Evolutionary conservation across 2,888 invertebrate species (phyloP).

Genomic region (Drosophila paracracens): DNA sequence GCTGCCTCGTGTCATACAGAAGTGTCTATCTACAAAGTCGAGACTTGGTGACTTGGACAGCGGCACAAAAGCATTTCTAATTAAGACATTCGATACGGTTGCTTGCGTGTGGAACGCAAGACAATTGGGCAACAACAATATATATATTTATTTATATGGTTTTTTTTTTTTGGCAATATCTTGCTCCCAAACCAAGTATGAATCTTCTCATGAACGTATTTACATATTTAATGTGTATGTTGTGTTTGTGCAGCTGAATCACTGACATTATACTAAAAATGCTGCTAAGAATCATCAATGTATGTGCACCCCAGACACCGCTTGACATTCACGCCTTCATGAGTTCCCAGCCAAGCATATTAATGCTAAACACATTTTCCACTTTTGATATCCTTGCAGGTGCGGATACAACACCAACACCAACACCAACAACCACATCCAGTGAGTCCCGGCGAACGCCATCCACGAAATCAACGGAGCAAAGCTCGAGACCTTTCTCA

Average conservation of each 20-base stretch:
- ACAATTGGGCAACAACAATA: slow-evolving; percentile 57
- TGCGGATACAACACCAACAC: slow-evolving; percentile 57
- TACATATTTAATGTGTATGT: slow-evolving; percentile 1
- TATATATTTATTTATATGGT: not conserved
- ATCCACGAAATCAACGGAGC: slow-evolving; percentile 28
- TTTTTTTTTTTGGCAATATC: slow-evolving; percentile 20
- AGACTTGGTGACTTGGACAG: slow-evolving; percentile 32
- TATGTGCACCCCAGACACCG: slow-evolving; percentile 51
- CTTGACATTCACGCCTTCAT: slow-evolving; percentile 69
- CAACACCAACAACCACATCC: slow-evolving; percentile 27
- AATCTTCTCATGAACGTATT: slow-evolving; percentile 42
- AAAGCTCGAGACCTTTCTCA: slow-evolving; percentile 3
- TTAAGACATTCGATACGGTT: slow-evolving; percentile 83
- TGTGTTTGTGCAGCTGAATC: slow-evolving; percentile 4
- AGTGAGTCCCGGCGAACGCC: slow-evolving; percentile 47
- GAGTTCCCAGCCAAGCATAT: slow-evolving; percentile 29
- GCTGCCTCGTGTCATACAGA: slow-evolving; percentile 6
- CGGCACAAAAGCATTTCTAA: slow-evolving; percentile 75
- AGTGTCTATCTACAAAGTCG: slow-evolving; percentile 32
- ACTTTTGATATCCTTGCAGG: slow-evolving; percentile 60
- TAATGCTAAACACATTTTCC: slow-evolving; percentile 31
- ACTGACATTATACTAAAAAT: slow-evolving; percentile 10
- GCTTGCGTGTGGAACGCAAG: slow-evolving; percentile 81
- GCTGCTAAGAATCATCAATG: slow-evolving; percentile 36
- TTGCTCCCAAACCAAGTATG: slow-evolving; percentile 35